phyloP scores from a whole-genome alignment of 2,113 vertebrate genomes.

The Colistium nudipinnis region DNA sequence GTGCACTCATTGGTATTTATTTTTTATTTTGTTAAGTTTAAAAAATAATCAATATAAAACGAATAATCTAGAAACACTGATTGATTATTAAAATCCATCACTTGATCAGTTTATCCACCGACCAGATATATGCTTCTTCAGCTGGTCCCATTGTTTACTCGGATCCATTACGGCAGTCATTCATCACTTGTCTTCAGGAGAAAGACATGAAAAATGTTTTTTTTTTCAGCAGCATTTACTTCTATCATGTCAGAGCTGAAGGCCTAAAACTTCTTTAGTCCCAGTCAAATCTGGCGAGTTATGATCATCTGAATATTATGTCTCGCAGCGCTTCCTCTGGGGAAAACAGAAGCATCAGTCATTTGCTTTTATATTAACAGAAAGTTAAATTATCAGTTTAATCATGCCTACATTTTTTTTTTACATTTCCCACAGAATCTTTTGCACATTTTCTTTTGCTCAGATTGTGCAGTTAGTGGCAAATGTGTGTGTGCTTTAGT shows the following conservation, averaged over 20 bases:
- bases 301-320: constrained; percentile 45
- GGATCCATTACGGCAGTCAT: constrained; percentile 23
- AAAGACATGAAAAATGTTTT: constrained; percentile 29
- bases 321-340: constrained; percentile 42
- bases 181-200: constrained; percentile 17
- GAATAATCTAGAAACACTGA: neutral
- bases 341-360: no score
- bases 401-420: constrained; percentile 12
- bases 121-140: neutral
- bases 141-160: constrained; percentile 9
- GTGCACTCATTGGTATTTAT: neutral
- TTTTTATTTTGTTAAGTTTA: no score
- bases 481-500: constrained; percentile 14
- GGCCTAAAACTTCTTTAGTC: constrained; percentile 23
- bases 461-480: constrained; percentile 17
- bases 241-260: constrained; percentile 21
- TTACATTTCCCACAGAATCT: constrained; percentile 12
- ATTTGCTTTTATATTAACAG: constrained; percentile 48
- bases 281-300: constrained; percentile 3
- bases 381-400: constrained; percentile 55
- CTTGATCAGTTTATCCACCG: constrained; percentile 2
- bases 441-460: constrained; percentile 16
- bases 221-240: constrained; percentile 34
- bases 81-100: constrained; percentile 23
- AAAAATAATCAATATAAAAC: neutral